Evolutionary conservation across 2,888 invertebrate species (phyloP).

Genomic region (Argyra leucocephala): DNA sequence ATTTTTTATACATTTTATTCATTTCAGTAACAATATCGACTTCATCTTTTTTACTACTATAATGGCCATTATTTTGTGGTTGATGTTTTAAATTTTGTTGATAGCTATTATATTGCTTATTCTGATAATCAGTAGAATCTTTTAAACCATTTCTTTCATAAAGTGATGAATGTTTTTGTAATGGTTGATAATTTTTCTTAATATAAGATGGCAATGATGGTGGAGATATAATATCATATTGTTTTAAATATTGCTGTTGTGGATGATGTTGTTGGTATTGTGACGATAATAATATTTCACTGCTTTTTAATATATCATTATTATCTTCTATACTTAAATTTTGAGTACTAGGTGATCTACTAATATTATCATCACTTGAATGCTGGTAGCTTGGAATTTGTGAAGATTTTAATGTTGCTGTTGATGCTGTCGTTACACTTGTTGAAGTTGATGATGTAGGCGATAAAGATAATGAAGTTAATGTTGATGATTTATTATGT

Average conservation of each 20-base stretch:
- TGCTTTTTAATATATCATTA: not conserved
- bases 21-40: conserved; percentile 31
- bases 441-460: conserved; percentile 27
- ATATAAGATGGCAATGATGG: conserved; percentile 22
- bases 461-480: conserved; percentile 20
- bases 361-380: conserved; percentile 26
- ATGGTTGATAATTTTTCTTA: conserved; percentile 20
- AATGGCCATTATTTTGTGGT: conserved; percentile 21
- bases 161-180: conserved; percentile 21
- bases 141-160: conserved; percentile 21
- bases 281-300: conserved; percentile 22
- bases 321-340: conserved; percentile 7
- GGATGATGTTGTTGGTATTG: conserved; percentile 26
- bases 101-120: conserved; percentile 24
- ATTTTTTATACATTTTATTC: conserved; percentile 38
- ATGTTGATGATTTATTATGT: conserved; percentile 9
- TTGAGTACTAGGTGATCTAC: conserved; percentile 13
- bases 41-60: conserved; percentile 24
- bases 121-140: conserved; percentile 24
- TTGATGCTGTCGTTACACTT: conserved; percentile 25
- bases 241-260: not conserved
- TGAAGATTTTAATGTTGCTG: conserved; percentile 33
- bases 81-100: conserved; percentile 18
- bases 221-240: conserved; percentile 12
- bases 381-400: conserved; percentile 41